These are phyloP conservation scores for Neopipo cinnamomea DNA, from an alignment of 2,113 vertebrate species.

Conservation along the genomic window DNA sequence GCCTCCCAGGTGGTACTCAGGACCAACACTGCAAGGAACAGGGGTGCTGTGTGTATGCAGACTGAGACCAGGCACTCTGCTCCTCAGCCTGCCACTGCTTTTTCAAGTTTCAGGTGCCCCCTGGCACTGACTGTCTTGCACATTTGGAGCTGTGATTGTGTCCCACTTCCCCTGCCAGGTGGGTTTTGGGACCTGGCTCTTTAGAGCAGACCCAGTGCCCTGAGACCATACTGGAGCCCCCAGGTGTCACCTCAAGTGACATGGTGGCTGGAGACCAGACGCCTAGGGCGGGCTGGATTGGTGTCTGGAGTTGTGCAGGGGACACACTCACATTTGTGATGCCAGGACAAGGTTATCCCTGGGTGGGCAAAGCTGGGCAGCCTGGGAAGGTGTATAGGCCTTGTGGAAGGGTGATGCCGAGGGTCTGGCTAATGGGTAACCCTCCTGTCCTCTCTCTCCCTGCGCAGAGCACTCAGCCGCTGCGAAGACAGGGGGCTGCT, in stretches of 20 bases:
- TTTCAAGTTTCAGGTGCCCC: not conserved
- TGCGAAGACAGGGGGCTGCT: conserved; percentile 96
- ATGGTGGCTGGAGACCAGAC: not conserved
- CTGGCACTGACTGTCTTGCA: not conserved
- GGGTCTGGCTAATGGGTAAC: not conserved
- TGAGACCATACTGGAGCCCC: not conserved
- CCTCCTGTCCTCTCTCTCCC: conserved; percentile 41
- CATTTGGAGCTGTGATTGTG: not conserved
- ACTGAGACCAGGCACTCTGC: not conserved
- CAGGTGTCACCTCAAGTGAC: not conserved
- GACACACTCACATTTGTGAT: rapidly evolving
- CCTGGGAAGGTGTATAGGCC: not conserved
- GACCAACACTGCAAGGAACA: not conserved
- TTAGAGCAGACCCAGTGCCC: not conserved
- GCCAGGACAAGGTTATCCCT: not conserved
- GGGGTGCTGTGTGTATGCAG: not conserved
- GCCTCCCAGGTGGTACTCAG: not conserved
- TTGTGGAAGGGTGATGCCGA: not conserved
- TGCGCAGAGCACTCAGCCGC: conserved; percentile 92
- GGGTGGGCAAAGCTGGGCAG: not conserved
- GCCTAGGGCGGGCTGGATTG: rapidly evolving
- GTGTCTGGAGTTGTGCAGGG: not conserved
- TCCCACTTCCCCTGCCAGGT: rapidly evolving
- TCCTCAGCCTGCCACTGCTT: not conserved
- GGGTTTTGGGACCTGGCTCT: not conserved